Percentiles rank a stretch among this genome's conserved stretches.
phyloP scores from a whole-genome alignment of 2,113 vertebrate species.

The Otis tarda region DNA sequence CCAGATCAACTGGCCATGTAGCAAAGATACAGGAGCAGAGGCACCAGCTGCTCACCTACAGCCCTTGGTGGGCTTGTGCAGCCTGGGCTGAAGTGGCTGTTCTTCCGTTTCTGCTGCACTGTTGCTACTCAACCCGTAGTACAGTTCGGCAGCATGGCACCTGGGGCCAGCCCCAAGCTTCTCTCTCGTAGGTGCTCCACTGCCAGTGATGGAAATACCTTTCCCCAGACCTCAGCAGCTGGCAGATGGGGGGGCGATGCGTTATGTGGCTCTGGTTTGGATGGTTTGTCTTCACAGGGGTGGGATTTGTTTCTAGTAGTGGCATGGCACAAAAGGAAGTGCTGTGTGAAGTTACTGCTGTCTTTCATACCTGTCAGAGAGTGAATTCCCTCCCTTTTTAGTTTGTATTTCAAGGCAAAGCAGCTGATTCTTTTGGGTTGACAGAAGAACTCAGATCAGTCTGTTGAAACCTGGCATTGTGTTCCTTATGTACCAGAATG shows the following conservation, averaged over 20 bases:
- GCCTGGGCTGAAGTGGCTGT: not conserved
- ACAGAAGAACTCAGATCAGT: not conserved
- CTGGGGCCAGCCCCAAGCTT: not conserved
- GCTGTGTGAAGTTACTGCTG: not conserved
- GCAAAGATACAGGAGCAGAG: accelerated
- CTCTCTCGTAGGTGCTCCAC: not conserved
- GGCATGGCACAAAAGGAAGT: not conserved
- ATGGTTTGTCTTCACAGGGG: not conserved
- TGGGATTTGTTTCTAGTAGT: not conserved
- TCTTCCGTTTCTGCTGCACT: not conserved
- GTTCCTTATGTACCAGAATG: not conserved
- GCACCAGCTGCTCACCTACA: not conserved
- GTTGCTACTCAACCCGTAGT: not conserved
- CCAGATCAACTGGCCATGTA: not conserved
- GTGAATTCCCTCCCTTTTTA: not conserved
- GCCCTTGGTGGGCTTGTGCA: not conserved
- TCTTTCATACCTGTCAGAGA: not conserved
- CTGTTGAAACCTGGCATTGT: not conserved
- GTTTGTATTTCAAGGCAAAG: not conserved
- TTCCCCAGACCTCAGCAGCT: not conserved
- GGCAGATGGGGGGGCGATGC: not conserved
- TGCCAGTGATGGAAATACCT: not conserved
- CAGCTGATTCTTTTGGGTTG: not conserved
- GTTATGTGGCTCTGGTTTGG: accelerated
- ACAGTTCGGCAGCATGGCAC: not conserved